A percentile compares a stretch with the other conserved stretches of the same genome.
Evolutionary conservation across 2,113 vertebrate species (phyloP).

Genomic region (Zosterops lateralis): DNA sequence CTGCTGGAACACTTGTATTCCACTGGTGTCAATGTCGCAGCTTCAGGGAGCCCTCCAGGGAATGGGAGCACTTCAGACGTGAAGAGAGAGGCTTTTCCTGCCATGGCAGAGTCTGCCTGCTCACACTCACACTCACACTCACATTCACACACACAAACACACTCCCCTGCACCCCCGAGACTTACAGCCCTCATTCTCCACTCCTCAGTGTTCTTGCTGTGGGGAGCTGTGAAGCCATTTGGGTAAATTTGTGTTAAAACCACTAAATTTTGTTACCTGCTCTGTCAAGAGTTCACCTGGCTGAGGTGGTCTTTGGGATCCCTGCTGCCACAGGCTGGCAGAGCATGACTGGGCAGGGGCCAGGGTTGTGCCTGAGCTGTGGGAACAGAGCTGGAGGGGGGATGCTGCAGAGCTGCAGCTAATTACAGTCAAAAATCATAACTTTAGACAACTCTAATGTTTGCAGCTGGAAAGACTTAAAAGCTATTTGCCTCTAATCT

Average conservation of each 20-base stretch:
- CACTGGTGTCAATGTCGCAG: neutral
- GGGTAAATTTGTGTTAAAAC: neutral
- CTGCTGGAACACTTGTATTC: rapidly evolving
- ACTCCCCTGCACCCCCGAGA: rapidly evolving
- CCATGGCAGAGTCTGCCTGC: neutral
- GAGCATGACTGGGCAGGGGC: neutral
- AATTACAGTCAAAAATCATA: constrained; percentile 60
- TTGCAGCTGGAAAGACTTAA: constrained; percentile 69
- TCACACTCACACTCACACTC: neutral
- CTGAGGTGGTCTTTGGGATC: neutral
- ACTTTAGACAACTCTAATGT: constrained; percentile 65
- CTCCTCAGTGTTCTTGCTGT: neutral
- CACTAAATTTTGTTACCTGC: neutral
- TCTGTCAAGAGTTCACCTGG: neutral
- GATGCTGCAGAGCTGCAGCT: constrained; percentile 11
- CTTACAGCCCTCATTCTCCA: neutral
- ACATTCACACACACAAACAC: rapidly evolving
- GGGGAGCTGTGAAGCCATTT: neutral
- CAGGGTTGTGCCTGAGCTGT: rapidly evolving
- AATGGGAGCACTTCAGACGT: neutral
- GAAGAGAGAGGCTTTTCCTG: neutral
- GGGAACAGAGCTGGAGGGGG: neutral
- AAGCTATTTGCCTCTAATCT: constrained; percentile 70
- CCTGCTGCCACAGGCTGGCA: neutral
- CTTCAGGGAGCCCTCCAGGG: neutral